phyloP scores from a whole-genome alignment of 2,888 invertebrate genomes.

The Unio pictorum region DNA sequence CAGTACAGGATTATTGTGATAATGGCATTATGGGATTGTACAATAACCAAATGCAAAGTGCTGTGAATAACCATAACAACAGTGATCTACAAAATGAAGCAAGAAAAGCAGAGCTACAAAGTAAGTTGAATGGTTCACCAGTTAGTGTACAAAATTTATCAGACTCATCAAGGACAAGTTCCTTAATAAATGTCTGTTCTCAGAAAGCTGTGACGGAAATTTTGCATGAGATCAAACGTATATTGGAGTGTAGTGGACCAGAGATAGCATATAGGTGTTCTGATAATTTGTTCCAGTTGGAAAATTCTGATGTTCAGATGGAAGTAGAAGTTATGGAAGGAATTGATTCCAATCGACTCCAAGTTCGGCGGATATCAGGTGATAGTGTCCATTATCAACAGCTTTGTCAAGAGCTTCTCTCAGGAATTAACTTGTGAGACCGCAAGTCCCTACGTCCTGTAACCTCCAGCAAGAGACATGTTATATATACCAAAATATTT shows the following conservation, averaged over 20 bases:
- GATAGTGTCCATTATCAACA: slow-evolving; percentile 59
- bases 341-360: slow-evolving; percentile 52
- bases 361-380: slow-evolving; percentile 63
- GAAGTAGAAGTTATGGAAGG: slow-evolving; percentile 62
- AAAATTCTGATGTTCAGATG: slow-evolving; percentile 57
- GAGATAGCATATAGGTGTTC: slow-evolving; percentile 58
- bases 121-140: slow-evolving; percentile 10
- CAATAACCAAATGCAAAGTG: slow-evolving; percentile 10
- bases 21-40: slow-evolving; percentile 24
- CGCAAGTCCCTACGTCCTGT: no score
- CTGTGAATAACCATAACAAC: slow-evolving; percentile 15
- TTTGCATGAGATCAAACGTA: slow-evolving; percentile 53
- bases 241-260: slow-evolving; percentile 53
- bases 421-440: slow-evolving; percentile 52
- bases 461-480: no score
- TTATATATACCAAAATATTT: no score
- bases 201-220: slow-evolving; percentile 59
- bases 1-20: slow-evolving; percentile 18
- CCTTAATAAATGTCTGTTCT: slow-evolving; percentile 37
- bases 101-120: slow-evolving; percentile 10
- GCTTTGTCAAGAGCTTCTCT: slow-evolving; percentile 60
- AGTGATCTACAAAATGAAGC: slow-evolving; percentile 18
- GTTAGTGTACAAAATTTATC: slow-evolving; percentile 11
- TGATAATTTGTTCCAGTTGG: slow-evolving; percentile 54
- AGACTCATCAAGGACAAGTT: slow-evolving; percentile 27